These are phyloP conservation scores for Paragorgia papillata DNA, from an alignment of 92 coral and sea anemone genomes.

Conservation along the genomic window DNA sequence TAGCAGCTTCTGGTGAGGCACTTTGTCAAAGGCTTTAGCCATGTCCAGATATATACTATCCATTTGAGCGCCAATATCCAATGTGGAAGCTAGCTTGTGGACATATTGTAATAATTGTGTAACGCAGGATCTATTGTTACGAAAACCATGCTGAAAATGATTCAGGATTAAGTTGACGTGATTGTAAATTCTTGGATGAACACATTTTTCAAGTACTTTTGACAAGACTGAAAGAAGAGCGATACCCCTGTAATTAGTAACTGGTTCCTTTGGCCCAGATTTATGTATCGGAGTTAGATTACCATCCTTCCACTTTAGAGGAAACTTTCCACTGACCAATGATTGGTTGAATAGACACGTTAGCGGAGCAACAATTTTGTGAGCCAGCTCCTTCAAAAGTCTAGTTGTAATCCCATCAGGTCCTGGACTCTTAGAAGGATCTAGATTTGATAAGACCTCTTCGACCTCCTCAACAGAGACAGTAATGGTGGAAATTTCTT, in stretches of 20 bases:
- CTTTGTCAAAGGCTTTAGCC: constrained; percentile 50
- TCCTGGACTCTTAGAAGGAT: constrained; percentile 44
- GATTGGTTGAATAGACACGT: constrained; percentile 16
- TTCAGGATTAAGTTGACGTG: constrained; percentile 20
- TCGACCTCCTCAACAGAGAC: neutral
- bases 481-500: neutral
- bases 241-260: constrained; percentile 53
- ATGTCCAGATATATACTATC: constrained; percentile 52
- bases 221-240: constrained; percentile 37
- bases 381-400: constrained; percentile 37
- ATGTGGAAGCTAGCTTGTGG: constrained; percentile 29
- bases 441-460: neutral
- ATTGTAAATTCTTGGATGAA: constrained; percentile 27
- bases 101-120: constrained; percentile 42
- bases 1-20: constrained; percentile 47
- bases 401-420: constrained; percentile 39
- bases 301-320: constrained; percentile 42
- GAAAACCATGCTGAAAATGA: constrained; percentile 34
- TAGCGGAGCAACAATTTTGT: neutral
- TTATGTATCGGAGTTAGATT: constrained; percentile 51
- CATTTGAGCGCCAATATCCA: constrained; percentile 33
- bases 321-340: constrained; percentile 11
- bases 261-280: constrained; percentile 45
- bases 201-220: constrained; percentile 54
- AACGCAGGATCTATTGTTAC: constrained; percentile 38